Evolutionary conservation across 2,113 vertebrate species (phyloP).

Genomic region (Phyllopteryx taeniolatus): DNA sequence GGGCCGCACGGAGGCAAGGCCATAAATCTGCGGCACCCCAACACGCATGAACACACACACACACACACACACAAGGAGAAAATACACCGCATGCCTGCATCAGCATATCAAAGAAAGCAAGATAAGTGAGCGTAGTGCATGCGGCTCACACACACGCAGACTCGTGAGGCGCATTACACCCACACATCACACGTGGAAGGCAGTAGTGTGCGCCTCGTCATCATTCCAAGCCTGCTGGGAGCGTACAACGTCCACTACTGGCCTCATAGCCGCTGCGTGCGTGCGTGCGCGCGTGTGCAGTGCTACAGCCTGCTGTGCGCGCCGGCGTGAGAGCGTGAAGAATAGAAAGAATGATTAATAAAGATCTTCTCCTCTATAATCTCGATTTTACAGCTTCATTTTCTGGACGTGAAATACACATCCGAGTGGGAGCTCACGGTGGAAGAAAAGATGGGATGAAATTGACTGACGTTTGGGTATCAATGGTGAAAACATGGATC

Average conservation of each 20-base stretch:
- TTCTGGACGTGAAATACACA: background rate
- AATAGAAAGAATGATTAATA: background rate
- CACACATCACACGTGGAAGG: conserved; percentile 3
- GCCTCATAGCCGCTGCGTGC: background rate
- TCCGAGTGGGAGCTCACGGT: background rate
- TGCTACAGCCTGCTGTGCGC: too few relatives aligned
- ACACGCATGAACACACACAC: conserved; percentile 3
- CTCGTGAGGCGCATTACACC: conserved; percentile 10
- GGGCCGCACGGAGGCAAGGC: conserved; percentile 36
- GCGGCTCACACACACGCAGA: conserved; percentile 4
- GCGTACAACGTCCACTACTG: background rate
- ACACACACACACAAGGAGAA: conserved; percentile 1
- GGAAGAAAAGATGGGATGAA: background rate
- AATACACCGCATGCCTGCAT: conserved; percentile 4
- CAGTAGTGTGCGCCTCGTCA: conserved; percentile 13
- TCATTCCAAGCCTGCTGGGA: conserved; percentile 38
- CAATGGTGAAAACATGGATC: background rate
- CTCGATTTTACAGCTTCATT: background rate
- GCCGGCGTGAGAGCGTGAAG: background rate
- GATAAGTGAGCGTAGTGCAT: conserved; percentile 26
- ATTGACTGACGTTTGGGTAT: conserved; percentile 2
- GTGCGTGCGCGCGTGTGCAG: too few relatives aligned
- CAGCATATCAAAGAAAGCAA: conserved; percentile 29
- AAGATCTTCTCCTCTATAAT: background rate
- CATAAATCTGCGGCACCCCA: conserved; percentile 39